Evolutionary conservation across 2,888 invertebrate species (phyloP).

Genomic region (Unio delphinus): DNA sequence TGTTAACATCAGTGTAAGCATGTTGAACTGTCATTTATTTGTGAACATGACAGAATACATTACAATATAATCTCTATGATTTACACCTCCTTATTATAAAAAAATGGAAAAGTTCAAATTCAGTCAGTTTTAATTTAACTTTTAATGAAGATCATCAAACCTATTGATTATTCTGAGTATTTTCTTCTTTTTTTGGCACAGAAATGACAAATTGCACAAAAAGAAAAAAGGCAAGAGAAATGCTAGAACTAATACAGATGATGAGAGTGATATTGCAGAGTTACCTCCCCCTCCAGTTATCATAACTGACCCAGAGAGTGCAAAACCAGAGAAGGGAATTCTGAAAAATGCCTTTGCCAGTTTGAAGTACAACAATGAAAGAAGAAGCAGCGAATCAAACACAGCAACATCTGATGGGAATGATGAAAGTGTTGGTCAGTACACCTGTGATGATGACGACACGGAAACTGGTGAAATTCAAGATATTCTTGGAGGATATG

Average conservation of each 20-base stretch:
- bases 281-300: conserved; percentile 63
- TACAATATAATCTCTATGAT: too few relatives aligned
- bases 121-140: too few relatives aligned
- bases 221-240: conserved; percentile 51
- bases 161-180: neutral
- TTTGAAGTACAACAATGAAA: conserved; percentile 35
- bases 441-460: conserved; percentile 59
- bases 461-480: conserved; percentile 61
- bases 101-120: too few relatives aligned
- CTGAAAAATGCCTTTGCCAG: conserved; percentile 53
- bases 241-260: conserved; percentile 52
- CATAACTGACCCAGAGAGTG: conserved; percentile 58
- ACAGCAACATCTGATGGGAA: conserved; percentile 40
- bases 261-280: conserved; percentile 61
- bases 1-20: too few relatives aligned
- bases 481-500: conserved; percentile 55
- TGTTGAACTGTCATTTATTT: too few relatives aligned
- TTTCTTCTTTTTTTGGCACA: conserved; percentile 14
- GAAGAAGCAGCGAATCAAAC: conserved; percentile 50
- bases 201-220: conserved; percentile 40
- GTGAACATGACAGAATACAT: too few relatives aligned
- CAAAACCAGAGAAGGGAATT: conserved; percentile 66
- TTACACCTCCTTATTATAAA: too few relatives aligned
- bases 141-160: too few relatives aligned
- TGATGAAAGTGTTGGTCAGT: conserved; percentile 53